Evolutionary conservation across 2,113 vertebrate genomes (phyloP), one percentile per base, ranked within the genome.

Genomic region (Cromileptes altivelis): DNA sequence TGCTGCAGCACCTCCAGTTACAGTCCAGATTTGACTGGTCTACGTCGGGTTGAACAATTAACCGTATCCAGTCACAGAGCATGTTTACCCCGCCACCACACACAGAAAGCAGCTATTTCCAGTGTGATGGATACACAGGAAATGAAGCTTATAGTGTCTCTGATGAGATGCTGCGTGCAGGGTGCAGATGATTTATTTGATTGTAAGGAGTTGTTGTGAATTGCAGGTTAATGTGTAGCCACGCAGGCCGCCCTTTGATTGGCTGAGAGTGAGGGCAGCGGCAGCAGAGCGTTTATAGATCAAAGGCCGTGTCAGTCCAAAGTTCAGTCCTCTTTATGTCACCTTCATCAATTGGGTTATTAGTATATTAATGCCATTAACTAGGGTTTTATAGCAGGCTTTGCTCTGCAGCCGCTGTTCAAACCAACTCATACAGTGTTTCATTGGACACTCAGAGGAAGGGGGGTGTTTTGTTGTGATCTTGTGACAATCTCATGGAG

Each of bases 21-120:
- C 81, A 71, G 84, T 92, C 89, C 89, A 92, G 92, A 92, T 92
- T 40, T 73, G 89, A 89, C 92, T 88, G 91, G 91, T 93, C 80
- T 85, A 23, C 25, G 80, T 86, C 90, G 78, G 86, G 70, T 80
- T 78, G 78, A 71, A 81, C 88, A 84, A 87, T 88, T 76, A 65
- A 74, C 65, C 53, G 61, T n/a, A 52, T 81, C 75, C 83, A 78
- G 49, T 70, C 85, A 75, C 27, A 19, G 45, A 14, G 70, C 62
- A 23, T 60, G 84, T 85, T 83, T 78, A 81, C 53, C 17, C 42
- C 56, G 30, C 61, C 62, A 80, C 15, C 70, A 62, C 57, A 19
- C n/a, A 67, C 61, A 61, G 1, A 75, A 25, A 65, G n/a, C 52
- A 25, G 75, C 47, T 6, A 23, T 14, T 4, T 12, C 3, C 40